Base-by-base conservation (phyloP, 2,797 vertebrate genomes). In the Melanotaenia nigrans region DNA sequence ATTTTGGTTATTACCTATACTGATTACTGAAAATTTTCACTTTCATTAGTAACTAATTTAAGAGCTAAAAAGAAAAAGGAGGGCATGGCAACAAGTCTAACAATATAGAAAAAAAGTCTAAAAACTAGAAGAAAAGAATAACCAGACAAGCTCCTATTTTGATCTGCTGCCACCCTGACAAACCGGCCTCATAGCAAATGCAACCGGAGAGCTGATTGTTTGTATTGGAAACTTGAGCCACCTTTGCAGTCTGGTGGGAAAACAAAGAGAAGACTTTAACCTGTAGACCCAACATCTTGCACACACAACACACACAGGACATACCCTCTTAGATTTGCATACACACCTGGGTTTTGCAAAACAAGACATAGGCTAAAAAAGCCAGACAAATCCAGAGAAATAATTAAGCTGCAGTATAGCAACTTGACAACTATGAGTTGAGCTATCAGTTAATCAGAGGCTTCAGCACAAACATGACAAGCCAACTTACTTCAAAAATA, bases 401-500 rank as follows among this genome's bases (percentile, higher is more conserved):
- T 61, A 7, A 74, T 13, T 69, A 32, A 68, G 36, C 12, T 24
- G 33, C 47, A 72, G 63, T 20, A 16, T 49, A 72, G 73, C 68
- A 70, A 72, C 75, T 84, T 86, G 78, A 76, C 82, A 88, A 87
- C 83, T 49, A 62, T 40, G 18, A 30, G 28, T 30, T 30, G 28
- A 30, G 69, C 51, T 42, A 22, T 64, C 38, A 56, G 45, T 14
- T 18, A 45, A 84, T 67, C 63, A 63, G 8, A 83, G 36, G 74
- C 30, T 25, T 71, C 32, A 84, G 47, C 36, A 53, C 12, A 65
- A 77, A 53, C 78, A 71, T 51, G 25, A n/a, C 32, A 61, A 13
- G 58, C 20, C 63, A 51, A 96, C 98, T 96, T 97, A 99, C 98
- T 96, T 99, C 98, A 95, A 99, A 99, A 95, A 99, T 95, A 96